Conservation (phyloP, 2,113 vertebrate species). For the Ploceus nigricollis region DNA sequence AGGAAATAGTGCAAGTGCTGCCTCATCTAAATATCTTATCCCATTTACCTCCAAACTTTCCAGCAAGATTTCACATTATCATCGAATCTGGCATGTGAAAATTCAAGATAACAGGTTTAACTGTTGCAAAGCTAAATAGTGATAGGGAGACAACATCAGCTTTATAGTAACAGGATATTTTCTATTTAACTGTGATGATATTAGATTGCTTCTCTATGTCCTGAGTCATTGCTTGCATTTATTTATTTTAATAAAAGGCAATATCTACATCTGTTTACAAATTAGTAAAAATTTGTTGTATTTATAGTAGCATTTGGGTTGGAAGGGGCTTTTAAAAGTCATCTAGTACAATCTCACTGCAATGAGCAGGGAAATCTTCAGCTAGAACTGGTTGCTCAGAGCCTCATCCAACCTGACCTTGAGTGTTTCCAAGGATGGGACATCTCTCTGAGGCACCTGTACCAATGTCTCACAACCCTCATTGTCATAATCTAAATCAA, state of each 20-base stretch:
- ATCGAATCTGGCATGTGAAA: not conserved
- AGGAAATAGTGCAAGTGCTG: not conserved
- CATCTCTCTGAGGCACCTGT: not conserved
- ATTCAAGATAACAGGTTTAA: not conserved
- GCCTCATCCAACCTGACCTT: not conserved
- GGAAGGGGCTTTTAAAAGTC: not conserved
- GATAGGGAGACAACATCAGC: not conserved
- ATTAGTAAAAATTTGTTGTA: not conserved
- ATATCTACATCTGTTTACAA: not conserved
- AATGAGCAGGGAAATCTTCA: not conserved
- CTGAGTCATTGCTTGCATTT: not conserved
- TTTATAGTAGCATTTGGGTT: not conserved
- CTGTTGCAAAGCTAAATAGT: not conserved
- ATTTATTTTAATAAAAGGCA: not conserved
- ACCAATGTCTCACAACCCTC: not conserved
- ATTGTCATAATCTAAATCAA: not conserved
- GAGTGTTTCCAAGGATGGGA: not conserved
- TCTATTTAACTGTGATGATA: not conserved
- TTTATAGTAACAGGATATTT: not conserved
- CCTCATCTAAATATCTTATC: not conserved
- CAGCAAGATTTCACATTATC: not conserved
- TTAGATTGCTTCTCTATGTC: not conserved
- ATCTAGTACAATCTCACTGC: not conserved
- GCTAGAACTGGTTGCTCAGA: not conserved
- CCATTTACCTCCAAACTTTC: not conserved